phyloP scores from a whole-genome alignment of 2,888 invertebrate genomes.

The Agelastica alni region DNA sequence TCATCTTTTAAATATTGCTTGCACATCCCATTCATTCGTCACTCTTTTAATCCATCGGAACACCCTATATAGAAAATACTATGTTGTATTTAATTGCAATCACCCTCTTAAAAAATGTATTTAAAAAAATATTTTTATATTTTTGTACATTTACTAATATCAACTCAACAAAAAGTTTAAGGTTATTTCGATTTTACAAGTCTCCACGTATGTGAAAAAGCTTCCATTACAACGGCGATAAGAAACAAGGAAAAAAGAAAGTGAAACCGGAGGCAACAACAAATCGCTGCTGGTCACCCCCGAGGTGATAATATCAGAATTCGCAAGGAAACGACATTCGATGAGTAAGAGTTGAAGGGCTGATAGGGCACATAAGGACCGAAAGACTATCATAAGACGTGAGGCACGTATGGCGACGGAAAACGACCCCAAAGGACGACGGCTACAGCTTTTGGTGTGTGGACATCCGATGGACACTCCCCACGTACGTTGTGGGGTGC shows the following conservation, averaged over 20 bases:
- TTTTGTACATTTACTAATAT: no score
- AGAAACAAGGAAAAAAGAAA: not conserved
- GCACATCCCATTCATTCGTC: no score
- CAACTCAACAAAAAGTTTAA: no score
- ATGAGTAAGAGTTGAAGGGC: conserved; percentile 32
- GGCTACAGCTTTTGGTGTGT: conserved; percentile 21
- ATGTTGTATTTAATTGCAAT: no score
- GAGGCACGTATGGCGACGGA: conserved; percentile 31
- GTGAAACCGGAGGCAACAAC: conserved; percentile 1
- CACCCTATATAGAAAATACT: no score
- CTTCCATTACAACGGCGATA: no score
- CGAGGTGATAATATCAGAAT: conserved; percentile 29
- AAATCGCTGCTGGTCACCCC: conserved; percentile 16
- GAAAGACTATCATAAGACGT: conserved; percentile 23
- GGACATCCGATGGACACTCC: conserved; percentile 50
- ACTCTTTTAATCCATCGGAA: no score
- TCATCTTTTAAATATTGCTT: no score
- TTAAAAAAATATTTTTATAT: no score
- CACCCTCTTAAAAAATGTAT: no score
- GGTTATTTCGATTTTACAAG: no score
- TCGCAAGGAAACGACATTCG: conserved; percentile 24
- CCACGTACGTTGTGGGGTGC: conserved; percentile 41
- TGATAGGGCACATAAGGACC: conserved; percentile 21
- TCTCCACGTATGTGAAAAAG: no score
- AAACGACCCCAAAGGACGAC: conserved; percentile 41